Percentiles rank a stretch among this genome's conserved stretches.
Conservation (phyloP, 2,797 vertebrate species). For the Enteromius viviparus region DNA sequence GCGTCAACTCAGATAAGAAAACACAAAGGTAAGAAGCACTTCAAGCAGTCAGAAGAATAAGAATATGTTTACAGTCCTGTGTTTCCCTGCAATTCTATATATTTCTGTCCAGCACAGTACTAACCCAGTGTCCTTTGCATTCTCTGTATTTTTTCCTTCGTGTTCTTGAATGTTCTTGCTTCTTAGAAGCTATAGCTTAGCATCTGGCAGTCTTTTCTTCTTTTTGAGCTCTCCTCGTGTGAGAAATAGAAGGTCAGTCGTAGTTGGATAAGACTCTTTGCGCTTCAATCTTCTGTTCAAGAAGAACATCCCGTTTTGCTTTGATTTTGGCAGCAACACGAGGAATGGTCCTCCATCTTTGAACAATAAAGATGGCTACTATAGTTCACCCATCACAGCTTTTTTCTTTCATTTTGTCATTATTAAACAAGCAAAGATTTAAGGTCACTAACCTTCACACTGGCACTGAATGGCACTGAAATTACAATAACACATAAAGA, state of each 20-base stretch:
- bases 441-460: slow-evolving; percentile 27
- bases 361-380: slow-evolving; percentile 33
- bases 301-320: slow-evolving; percentile 27
- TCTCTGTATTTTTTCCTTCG: slow-evolving; percentile 31
- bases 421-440: background rate
- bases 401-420: slow-evolving; percentile 38
- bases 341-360: slow-evolving; percentile 26
- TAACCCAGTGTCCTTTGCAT: slow-evolving; percentile 39
- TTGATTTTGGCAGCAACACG: slow-evolving; percentile 18
- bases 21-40: slow-evolving; percentile 84
- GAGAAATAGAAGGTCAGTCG: slow-evolving; percentile 81
- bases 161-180: slow-evolving; percentile 45
- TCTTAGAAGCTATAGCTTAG: slow-evolving; percentile 81
- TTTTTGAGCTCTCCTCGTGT: slow-evolving; percentile 80
- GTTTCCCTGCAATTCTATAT: background rate
- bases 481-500: background rate
- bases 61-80: background rate
- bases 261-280: slow-evolving; percentile 50
- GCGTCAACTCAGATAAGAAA: slow-evolving; percentile 90
- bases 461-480: slow-evolving; percentile 8
- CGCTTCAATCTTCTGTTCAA: slow-evolving; percentile 32
- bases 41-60: background rate
- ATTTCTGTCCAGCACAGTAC: slow-evolving; percentile 18
- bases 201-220: slow-evolving; percentile 77
- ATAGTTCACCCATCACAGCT: slow-evolving; percentile 39